A percentile compares a stretch with the other conserved stretches of the same genome.
Conservation (phyloP, 2,797 vertebrate species). For the Brotula barbata region DNA sequence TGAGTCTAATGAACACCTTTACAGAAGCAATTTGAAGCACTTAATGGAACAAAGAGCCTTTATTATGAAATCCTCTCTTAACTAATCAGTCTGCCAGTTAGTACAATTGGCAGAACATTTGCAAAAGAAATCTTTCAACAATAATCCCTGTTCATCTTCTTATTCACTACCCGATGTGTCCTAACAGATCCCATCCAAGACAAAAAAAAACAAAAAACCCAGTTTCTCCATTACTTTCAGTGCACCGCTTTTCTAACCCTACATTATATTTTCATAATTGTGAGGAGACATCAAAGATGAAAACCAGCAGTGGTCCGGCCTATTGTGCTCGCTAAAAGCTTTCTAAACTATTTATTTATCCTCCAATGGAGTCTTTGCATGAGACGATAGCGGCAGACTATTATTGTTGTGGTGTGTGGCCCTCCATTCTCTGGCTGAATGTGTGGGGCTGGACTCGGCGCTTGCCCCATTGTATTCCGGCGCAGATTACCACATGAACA, state of each 20-base stretch:
- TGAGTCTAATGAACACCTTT: conserved; percentile 18
- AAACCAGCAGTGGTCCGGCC: conserved; percentile 53
- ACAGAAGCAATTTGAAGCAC: conserved; percentile 20
- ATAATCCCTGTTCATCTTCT: conserved; percentile 21
- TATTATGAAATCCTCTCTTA: conserved; percentile 23
- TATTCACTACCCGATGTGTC: conserved; percentile 12
- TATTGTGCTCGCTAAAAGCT: conserved; percentile 63
- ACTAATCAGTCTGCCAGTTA: conserved; percentile 37
- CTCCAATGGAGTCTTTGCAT: conserved; percentile 64
- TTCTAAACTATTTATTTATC: conserved; percentile 73
- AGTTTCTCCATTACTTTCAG: conserved; percentile 36
- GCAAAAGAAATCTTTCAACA: conserved; percentile 42
- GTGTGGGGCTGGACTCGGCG: conserved; percentile 46
- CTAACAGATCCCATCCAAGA: conserved; percentile 36
- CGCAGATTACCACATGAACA: conserved; percentile 77
- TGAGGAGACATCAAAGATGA: conserved; percentile 62
- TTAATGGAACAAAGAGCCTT: conserved; percentile 19
- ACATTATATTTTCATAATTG: conserved; percentile 50
- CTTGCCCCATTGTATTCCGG: conserved; percentile 53
- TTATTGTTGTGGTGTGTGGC: conserved; percentile 67
- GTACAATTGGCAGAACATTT: conserved; percentile 36
- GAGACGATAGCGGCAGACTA: conserved; percentile 59
- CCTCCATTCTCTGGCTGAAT: conserved; percentile 64
- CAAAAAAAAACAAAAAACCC: conserved; percentile 35
- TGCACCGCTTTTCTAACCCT: conserved; percentile 12